Base-by-base conservation (phyloP, 64 coral and sea anemone genomes). In the Pachyseris speciosa region DNA sequence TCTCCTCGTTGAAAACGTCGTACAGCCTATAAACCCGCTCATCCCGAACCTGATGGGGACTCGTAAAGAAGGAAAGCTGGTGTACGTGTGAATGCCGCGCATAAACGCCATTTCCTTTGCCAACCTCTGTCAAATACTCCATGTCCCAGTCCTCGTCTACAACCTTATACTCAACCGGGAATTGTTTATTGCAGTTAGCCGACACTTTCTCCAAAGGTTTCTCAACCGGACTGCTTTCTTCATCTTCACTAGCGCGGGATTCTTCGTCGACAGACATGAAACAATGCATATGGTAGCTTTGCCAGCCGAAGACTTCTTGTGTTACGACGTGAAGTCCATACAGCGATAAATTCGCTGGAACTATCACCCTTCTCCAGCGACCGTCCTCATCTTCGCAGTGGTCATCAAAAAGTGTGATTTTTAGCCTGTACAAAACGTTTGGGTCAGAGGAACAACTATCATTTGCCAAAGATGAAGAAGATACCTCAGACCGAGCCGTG, bases 311-410 rank as follows among this genome's bases (percentile, higher is more conserved):
- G 10, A 79, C 28, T 19, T 33, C 42, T 55, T 79, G 75, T 31
- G 55, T 55, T 12, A 79, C 11, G 8, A 79, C 27, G 26, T 79
- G 75, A 19, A 79, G 52, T 6, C 19, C 75, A 0, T 43, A 32
- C 26, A 79, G 48, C 75, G 75, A 79, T 22, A 79, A 79, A 79
- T 79, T 58, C 75, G 75, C 44, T 6, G 75, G 75, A 33, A 79
- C 45, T 15, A 55, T 37, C 5, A 79, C 47, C 31, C 75, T 51
- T 55, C 75, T 43, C n/a, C 47, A 79, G 45, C 75, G 45, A 24
- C 75, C 75, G 9, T 41, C 75, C 30, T 49, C 42, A 20, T 33
- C 45, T 0, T 2, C 11, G 25, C 38, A n/a, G 2, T 79, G 27
- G 3, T 79, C 20, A 32, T 59, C 52, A 17, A 49, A 43, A 2